phyloP scores from a whole-genome alignment of 2,797 vertebrate genomes.

The Acrossocheilus wenchowensis region DNA sequence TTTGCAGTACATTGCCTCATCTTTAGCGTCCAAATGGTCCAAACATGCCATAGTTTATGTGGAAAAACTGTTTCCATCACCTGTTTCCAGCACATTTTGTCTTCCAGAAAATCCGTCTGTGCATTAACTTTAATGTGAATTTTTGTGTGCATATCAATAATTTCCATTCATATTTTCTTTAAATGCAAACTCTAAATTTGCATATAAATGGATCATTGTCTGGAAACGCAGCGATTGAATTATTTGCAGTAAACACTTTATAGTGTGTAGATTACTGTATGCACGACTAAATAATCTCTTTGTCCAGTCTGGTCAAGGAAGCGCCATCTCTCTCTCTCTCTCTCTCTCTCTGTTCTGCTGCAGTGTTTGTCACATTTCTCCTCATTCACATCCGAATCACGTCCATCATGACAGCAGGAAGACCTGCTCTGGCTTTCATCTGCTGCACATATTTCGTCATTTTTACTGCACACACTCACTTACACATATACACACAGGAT shows the following conservation, averaged over 20 bases:
- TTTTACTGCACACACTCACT: not conserved
- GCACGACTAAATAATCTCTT: not conserved
- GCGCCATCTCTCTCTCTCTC: not conserved
- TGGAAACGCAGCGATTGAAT: not conserved
- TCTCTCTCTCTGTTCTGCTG: constrained; percentile 24
- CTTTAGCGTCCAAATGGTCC: not conserved
- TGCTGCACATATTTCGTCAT: not conserved
- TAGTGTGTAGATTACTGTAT: not conserved
- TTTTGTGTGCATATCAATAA: not conserved
- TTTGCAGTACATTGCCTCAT: not conserved
- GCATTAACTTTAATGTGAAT: not conserved
- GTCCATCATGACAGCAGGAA: not conserved
- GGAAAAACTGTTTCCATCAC: not conserved
- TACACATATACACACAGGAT: constrained; percentile 3
- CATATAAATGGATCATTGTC: not conserved
- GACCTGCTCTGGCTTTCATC: not conserved
- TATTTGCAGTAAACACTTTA: not conserved
- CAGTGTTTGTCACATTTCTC: constrained; percentile 13
- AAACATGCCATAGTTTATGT: not conserved
- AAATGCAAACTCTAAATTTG: not conserved
- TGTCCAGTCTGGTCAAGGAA: not conserved
- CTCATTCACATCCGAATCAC: not conserved
- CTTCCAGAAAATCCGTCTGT: not conserved
- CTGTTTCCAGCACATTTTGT: not conserved
- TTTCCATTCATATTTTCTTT: not conserved